Base-by-base conservation (phyloP, 2,888 invertebrate genomes). In the Drosophila falleni region DNA sequence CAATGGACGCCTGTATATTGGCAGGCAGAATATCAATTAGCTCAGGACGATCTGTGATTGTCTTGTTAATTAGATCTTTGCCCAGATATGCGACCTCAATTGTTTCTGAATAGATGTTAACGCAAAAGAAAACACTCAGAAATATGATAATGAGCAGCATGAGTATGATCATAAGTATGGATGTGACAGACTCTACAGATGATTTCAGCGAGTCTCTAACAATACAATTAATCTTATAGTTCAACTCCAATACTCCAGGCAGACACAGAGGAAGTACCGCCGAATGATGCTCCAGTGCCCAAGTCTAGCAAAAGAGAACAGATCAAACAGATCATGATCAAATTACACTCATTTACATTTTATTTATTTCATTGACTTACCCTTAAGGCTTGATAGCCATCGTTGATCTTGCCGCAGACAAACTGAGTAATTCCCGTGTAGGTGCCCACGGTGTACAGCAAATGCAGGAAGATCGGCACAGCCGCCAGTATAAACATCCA, bases 21-120 rank as follows among this genome's bases (percentile, higher is more conserved):
- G 89, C 92, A 0, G 99, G 98, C 59, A 99, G 93, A 89, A 97
- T 95, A 87, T 96, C 95, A 80, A 96, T 95, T 60, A 97, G 93
- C 88, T 98, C 97, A 35, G 98, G 97, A 93, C 98, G 97, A 90
- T 97, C 96, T 8, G 97, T 96, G 51, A 97, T 95, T 0, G 98
- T 97, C 86, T 96, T 96, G 93, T 98, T 98, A 31, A 98, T 94
- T 8, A 98, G 94, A 91, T 97, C 97, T 69, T 97, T 97, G 41
- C 97, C 96, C 69, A 98, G 94, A 91, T 97, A 96, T 13, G 98
- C 96, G 61, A 99, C 94, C 89, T 98, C 97, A 92, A 98, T 96
- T 1, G 97, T 97, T 93, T 99, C 99, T 0, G 97, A 96, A 92
- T 99, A 98, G 87, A 98, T 96, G 97, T 98, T 93, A 3, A 94